Base-by-base conservation (phyloP, 2,113 vertebrate species). In the Muntiacus reevesi region DNA sequence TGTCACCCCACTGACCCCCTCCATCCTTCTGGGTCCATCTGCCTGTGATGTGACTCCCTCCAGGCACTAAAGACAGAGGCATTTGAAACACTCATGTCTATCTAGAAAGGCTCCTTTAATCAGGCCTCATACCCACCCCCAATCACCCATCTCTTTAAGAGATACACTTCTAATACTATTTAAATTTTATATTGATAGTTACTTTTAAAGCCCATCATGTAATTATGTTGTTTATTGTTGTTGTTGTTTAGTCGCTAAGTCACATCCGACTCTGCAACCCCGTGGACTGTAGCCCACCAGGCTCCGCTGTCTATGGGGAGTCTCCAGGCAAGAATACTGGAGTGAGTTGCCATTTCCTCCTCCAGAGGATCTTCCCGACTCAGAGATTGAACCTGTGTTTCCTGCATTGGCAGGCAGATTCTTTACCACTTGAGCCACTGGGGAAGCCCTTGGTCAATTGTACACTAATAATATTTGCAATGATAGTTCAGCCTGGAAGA, bases 401-500 rank as follows among this genome's bases (percentile, higher is more conserved):
- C 71, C 40, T 43, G 21, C 71, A 43, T 43, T 27, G 71, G 40
- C 71, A 76, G 40, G 71, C 12, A 14, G 40, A 76, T 25, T 43
- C 40, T 43, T 74, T 76, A 43, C 71, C 40, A 76, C 21, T 40
- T 76, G 40, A 76, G 40, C 71, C 40, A 43, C 40, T 15, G 43
- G 71, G 40, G 71, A 76, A 43, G 71, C 71, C 40, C 71, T 76
- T 76, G 33, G 9, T 94, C 47, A 81, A 15, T 87, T 74, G 57
- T 87, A 81, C n/a, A 79, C 87, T 94, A 79, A 78, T 86, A 84
- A 45, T 90, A 85, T 93, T 40, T 93, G 33, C 81, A n/a, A 86
- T 86, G 21, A 89, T 60, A 91, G 60, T 85, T 76, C 45, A 87
- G 43, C 76, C n/a, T 52, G 71, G 81, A 92, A 96, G 57, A 88